phyloP scores from a whole-genome alignment of 2,888 invertebrate species.

The Amblyjoppa fuscipennis region DNA sequence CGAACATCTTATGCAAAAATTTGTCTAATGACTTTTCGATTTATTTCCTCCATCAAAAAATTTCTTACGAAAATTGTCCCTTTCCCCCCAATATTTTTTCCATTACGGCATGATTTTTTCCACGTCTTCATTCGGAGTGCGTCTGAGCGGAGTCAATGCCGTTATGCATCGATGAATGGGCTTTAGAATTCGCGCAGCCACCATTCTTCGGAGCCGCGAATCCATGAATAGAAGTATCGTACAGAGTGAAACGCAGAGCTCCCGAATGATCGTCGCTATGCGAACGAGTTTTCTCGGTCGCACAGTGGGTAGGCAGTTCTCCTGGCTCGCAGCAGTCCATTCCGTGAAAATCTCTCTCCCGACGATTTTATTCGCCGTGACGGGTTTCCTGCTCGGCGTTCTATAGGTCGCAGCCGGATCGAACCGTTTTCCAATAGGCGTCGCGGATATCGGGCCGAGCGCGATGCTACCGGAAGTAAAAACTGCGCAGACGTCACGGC shows the following conservation, averaged over 20 bases:
- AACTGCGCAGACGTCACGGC: constrained; percentile 29
- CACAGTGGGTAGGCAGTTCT: neutral
- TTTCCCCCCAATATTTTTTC: too few species aligned
- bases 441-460: constrained; percentile 8
- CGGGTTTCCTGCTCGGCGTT: constrained; percentile 10
- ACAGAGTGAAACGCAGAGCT: constrained; percentile 11
- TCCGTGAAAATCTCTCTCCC: constrained; percentile 29
- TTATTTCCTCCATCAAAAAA: too few species aligned
- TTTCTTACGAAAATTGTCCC: neutral
- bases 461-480: constrained; percentile 4
- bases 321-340: neutral
- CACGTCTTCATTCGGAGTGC: neutral
- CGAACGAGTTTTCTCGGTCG: constrained; percentile 35
- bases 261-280: constrained; percentile 8
- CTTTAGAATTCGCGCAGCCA: constrained; percentile 43
- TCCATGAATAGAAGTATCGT: constrained; percentile 35
- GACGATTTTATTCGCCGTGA: constrained; percentile 50
- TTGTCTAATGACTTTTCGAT: too few species aligned
- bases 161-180: constrained; percentile 35
- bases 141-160: neutral
- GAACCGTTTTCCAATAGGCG: constrained; percentile 50
- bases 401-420: neutral
- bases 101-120: too few species aligned
- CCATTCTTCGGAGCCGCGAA: constrained; percentile 35
- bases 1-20: too few species aligned